Percentiles rank a stretch among this genome's conserved stretches.
Evolutionary conservation across 2,113 vertebrate genomes (phyloP).

Genomic region (Pseudolaguvia tuberculata): DNA sequence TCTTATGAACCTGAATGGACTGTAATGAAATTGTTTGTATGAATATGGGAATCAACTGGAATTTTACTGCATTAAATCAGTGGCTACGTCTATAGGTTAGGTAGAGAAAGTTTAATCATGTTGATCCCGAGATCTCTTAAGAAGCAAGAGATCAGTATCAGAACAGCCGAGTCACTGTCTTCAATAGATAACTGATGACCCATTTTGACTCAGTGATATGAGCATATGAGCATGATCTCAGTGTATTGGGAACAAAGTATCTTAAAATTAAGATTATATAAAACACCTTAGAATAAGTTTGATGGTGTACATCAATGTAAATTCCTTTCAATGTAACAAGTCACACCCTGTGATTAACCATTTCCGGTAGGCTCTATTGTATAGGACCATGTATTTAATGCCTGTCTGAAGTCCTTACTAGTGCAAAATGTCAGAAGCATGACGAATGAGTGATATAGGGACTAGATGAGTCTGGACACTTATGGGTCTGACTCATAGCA

Average conservation of each 20-base stretch:
- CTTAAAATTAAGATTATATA: too few relatives aligned
- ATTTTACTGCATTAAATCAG: too few relatives aligned
- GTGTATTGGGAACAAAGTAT: background rate
- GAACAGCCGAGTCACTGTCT: too few relatives aligned
- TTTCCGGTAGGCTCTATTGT: background rate
- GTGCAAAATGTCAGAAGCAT: slow-evolving; percentile 27
- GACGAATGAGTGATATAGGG: slow-evolving; percentile 21
- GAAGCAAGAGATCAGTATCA: too few relatives aligned
- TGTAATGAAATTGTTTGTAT: too few relatives aligned
- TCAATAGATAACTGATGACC: too few relatives aligned
- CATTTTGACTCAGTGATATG: background rate
- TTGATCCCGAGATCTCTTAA: too few relatives aligned
- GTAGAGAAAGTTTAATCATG: background rate
- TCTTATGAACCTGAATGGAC: background rate
- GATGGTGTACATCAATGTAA: background rate
- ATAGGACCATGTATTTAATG: background rate
- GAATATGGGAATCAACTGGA: too few relatives aligned
- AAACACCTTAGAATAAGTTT: background rate
- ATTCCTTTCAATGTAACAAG: background rate
- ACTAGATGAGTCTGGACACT: slow-evolving; percentile 18
- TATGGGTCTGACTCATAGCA: slow-evolving; percentile 40
- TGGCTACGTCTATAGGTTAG: too few relatives aligned
- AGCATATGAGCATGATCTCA: background rate
- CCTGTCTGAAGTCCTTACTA: slow-evolving; percentile 22
- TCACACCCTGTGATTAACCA: background rate